These are phyloP conservation scores for Anhinga anhinga DNA, from an alignment of 2,113 vertebrate genomes.

Conservation along the genomic window DNA sequence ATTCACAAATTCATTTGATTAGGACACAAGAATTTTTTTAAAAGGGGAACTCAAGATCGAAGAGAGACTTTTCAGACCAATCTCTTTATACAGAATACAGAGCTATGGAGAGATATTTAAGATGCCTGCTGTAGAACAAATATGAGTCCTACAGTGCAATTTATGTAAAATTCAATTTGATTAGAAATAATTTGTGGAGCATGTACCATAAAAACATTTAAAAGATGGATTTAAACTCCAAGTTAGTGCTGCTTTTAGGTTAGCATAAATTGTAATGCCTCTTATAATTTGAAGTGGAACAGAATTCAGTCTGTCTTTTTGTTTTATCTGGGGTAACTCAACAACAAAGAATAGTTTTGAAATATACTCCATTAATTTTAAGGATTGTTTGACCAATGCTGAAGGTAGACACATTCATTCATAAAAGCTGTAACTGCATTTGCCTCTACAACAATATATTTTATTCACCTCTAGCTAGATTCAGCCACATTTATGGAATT, in stretches of 20 bases:
- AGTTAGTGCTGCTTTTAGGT: not conserved
- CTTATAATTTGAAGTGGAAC: not conserved
- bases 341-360: not conserved
- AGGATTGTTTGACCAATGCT: slow-evolving; percentile 48
- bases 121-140: not conserved
- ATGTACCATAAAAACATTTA: not conserved
- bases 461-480: not conserved
- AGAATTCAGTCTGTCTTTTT: not conserved
- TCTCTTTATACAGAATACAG: not conserved
- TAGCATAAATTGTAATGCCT: not conserved
- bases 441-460: slow-evolving; percentile 45
- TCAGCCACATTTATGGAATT: not conserved
- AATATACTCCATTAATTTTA: not conserved
- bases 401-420: slow-evolving; percentile 19
- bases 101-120: not conserved
- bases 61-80: not conserved
- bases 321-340: not conserved
- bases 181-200: not conserved
- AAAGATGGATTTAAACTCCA: not conserved
- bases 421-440: slow-evolving; percentile 27
- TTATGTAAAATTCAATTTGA: not conserved
- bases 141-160: not conserved
- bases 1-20: not conserved
- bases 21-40: not conserved
- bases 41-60: not conserved